Base-by-base conservation (phyloP, 2,113 vertebrate species). In the Serranochromis macrocephalus region DNA sequence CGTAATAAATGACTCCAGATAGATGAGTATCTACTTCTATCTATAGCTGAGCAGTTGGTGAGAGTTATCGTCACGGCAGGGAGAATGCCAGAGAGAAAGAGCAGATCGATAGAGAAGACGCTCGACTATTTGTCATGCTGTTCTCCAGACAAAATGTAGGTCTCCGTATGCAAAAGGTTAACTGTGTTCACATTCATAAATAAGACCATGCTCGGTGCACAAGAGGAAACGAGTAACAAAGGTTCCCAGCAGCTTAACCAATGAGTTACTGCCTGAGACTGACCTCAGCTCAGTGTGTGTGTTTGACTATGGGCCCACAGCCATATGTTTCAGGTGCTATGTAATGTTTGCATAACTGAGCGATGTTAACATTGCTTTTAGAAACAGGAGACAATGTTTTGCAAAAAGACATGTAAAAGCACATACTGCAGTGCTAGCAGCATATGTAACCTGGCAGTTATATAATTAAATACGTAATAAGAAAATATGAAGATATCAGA, bases 171-270 rank as follows among this genome's bases (percentile, higher is more conserved):
- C 89, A 94, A 95, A 96, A 96, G 95, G 95, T 96, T 95, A 95
- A 89, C 87, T 86, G 91, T 89, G 91, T 91, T 93, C 92, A 91
- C 88, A 94, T 94, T 94, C 94, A 96, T 95, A 96, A 96, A 95
- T 95, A 96, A 95, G 93, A 85, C 87, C 49, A 91, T 95, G 93
- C 95, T 93, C 93, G 93, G 92, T 87, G 90, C 87, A 87, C 81
- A 85, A 91, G 89, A 83, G 21, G 51, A 87, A 75, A 66, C 83
- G 38, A 78, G 73, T 81, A 90, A 86, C 87, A 86, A 90, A 94
- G 88, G 83, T 89, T 89, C 80, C 40, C 47, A 47, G 42, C 91
- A 75, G 85, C 54, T 79, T 7, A 36, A 83, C 21, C 68, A 78
- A 73, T 86, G 92, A 95, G 82, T 94, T 93, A 95, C 83, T 36